A percentile compares a stretch with the other conserved stretches of the same genome.
phyloP scores from a whole-genome alignment of 2,113 vertebrate genomes.

The Oreocharis arfaki region DNA sequence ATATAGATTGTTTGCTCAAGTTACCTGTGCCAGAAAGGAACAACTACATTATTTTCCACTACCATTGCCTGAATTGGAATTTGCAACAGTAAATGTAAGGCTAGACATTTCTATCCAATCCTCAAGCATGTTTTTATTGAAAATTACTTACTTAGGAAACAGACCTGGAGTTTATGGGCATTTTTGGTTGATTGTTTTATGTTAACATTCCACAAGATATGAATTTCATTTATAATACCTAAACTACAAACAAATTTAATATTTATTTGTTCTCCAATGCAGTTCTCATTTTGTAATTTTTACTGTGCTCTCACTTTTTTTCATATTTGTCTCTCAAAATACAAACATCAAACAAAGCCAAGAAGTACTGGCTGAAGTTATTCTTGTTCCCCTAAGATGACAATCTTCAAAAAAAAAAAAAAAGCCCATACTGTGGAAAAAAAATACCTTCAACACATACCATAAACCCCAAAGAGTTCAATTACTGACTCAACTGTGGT shows the following conservation, averaged over 20 bases:
- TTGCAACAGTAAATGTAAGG: not conserved
- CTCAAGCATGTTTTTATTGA: not conserved
- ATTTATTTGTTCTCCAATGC: not conserved
- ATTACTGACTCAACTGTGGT: not conserved
- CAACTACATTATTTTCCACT: not conserved
- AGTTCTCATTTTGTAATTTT: not conserved
- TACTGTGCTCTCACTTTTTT: not conserved
- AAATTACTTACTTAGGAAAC: not conserved
- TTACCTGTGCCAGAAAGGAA: not conserved
- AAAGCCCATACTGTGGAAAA: not conserved
- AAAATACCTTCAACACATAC: not conserved
- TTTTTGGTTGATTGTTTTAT: not conserved
- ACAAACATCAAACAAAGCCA: not conserved
- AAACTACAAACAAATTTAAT: not conserved
- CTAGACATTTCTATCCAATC: not conserved
- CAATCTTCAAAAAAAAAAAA: not conserved
- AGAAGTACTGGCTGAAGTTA: not conserved
- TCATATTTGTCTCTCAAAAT: not conserved
- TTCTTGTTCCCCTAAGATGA: not conserved
- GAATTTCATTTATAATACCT: not conserved
- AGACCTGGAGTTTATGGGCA: not conserved
- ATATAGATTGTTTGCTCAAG: not conserved
- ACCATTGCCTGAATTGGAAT: not conserved
- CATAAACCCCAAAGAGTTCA: not conserved
- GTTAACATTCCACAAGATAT: not conserved